Percentiles rank a stretch among this genome's conserved stretches.
phyloP scores from a whole-genome alignment of 2,113 vertebrate genomes.

The Eudyptes chrysolophus region DNA sequence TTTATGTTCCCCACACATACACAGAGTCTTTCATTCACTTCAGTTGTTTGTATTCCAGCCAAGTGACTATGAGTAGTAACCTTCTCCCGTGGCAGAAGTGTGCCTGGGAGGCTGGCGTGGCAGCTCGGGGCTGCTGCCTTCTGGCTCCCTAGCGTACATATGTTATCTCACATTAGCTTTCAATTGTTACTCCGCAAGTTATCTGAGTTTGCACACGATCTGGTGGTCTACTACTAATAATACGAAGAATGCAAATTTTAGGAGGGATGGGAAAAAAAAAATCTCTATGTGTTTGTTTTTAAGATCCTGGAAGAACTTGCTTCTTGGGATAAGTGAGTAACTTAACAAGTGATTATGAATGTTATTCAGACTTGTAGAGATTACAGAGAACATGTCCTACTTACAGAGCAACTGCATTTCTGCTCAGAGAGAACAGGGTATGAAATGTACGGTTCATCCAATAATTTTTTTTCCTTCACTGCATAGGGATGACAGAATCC shows the following conservation, averaged over 20 bases:
- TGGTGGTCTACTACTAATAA: background rate
- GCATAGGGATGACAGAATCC: background rate
- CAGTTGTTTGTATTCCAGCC: background rate
- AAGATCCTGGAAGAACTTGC: background rate
- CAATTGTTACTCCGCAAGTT: background rate
- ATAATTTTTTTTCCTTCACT: background rate
- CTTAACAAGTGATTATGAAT: background rate
- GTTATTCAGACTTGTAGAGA: background rate
- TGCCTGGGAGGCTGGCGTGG: background rate
- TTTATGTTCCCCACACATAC: slow-evolving; percentile 4
- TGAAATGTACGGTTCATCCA: background rate
- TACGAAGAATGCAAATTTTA: background rate
- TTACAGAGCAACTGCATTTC: background rate
- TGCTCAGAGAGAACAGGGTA: background rate
- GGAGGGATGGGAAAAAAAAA: background rate
- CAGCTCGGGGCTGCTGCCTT: background rate
- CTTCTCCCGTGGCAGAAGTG: background rate
- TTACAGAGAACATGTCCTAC: background rate
- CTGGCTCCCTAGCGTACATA: fast-evolving
- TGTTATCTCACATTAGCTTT: background rate
- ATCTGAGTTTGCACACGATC: background rate
- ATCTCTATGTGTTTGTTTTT: background rate
- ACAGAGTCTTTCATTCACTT: background rate
- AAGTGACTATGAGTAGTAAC: background rate
- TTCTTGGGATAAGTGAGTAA: background rate